Evolutionary conservation across 2,888 invertebrate species (phyloP).

Genomic region (Ophioninae sp.): DNA sequence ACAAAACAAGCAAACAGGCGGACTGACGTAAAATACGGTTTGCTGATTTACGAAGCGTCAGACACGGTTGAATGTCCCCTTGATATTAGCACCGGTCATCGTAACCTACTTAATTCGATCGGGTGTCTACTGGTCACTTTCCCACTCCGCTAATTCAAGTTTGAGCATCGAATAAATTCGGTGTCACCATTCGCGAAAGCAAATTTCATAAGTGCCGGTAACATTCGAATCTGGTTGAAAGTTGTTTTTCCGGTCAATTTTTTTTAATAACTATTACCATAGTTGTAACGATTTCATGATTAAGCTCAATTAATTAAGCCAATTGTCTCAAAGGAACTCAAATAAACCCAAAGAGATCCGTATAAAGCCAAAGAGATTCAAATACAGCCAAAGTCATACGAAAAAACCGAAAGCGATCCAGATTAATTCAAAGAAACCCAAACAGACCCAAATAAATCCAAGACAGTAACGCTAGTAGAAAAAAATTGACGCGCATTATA

Average conservation of each 20-base stretch:
- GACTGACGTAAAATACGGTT: neutral
- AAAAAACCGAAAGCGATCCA: too few species aligned
- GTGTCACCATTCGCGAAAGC: neutral
- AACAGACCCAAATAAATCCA: too few species aligned
- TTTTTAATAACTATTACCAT: neutral
- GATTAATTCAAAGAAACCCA: too few species aligned
- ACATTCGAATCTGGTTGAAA: neutral
- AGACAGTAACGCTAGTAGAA: too few species aligned
- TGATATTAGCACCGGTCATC: constrained; percentile 17
- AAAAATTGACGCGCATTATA: too few species aligned
- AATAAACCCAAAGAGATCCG: too few species aligned
- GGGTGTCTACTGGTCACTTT: neutral
- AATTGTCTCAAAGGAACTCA: too few species aligned
- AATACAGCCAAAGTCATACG: too few species aligned
- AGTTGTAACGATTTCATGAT: too few species aligned
- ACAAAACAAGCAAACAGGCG: neutral
- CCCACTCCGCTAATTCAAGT: neutral
- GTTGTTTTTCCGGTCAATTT: neutral
- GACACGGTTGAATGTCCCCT: constrained; percentile 6
- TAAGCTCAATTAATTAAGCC: too few species aligned
- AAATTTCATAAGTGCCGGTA: neutral
- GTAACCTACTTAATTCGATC: neutral
- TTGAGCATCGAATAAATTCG: neutral
- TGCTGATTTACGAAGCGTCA: neutral
- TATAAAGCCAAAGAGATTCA: too few species aligned